Evolutionary conservation across 2,888 invertebrate genomes (phyloP).

Genomic region (Diabrotica balteata): DNA sequence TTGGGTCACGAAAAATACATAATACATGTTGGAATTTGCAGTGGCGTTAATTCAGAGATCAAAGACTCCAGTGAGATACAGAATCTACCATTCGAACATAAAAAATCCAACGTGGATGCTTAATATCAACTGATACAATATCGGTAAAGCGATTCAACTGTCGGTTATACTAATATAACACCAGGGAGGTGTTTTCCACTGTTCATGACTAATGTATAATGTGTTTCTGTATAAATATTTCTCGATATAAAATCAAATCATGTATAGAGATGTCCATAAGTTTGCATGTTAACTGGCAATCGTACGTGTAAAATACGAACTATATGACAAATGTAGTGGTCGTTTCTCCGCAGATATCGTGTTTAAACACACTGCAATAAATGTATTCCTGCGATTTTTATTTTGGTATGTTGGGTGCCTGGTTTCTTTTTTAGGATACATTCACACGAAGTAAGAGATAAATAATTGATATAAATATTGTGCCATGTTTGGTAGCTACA

Average conservation of each 20-base stretch:
- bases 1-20: too few relatives aligned
- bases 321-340: conserved; percentile 52
- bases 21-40: not conserved
- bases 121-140: conserved; percentile 25
- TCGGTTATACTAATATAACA: conserved; percentile 40
- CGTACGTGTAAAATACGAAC: conserved; percentile 53
- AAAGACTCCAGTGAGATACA: conserved; percentile 14
- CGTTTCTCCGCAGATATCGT: conserved; percentile 49
- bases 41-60: conserved; percentile 1
- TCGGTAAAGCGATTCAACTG: conserved; percentile 35
- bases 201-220: conserved; percentile 43
- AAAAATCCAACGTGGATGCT: conserved; percentile 15
- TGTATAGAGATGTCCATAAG: conserved; percentile 49
- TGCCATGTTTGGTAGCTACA: conserved; percentile 29
- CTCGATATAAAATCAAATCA: conserved; percentile 50
- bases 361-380: conserved; percentile 43
- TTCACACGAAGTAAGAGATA: conserved; percentile 29
- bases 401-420: conserved; percentile 34
- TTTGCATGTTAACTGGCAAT: conserved; percentile 55
- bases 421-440: conserved; percentile 30
- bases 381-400: conserved; percentile 40
- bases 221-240: conserved; percentile 47
- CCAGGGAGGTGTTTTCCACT: conserved; percentile 39
- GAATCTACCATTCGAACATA: conserved; percentile 4
- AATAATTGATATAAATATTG: conserved; percentile 29